phyloP scores from a whole-genome alignment of 2,113 vertebrate genomes.

The Ceyx cyanopectus region DNA sequence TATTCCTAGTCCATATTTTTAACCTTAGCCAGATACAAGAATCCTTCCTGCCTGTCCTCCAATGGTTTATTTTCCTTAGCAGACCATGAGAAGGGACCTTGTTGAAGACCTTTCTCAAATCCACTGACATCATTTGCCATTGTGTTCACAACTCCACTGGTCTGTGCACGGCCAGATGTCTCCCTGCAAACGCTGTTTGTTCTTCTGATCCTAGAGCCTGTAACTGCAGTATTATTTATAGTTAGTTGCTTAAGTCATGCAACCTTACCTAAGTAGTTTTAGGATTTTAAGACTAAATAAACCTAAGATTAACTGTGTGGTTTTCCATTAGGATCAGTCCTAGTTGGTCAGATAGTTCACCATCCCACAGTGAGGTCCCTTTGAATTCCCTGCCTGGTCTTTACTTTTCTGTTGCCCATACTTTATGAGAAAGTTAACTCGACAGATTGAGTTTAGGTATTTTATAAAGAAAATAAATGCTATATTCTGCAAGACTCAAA shows the following conservation, averaged over 20 bases:
- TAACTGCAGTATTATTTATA: background rate
- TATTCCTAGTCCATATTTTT: background rate
- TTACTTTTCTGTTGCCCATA: background rate
- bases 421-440: background rate
- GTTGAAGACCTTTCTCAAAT: background rate
- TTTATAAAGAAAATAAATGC: background rate
- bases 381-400: background rate
- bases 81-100: background rate
- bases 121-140: background rate
- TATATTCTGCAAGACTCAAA: background rate
- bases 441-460: background rate
- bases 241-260: background rate
- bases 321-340: background rate
- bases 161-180: accelerated
- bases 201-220: background rate
- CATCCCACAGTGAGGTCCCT: background rate
- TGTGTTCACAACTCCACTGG: background rate
- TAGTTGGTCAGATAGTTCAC: background rate
- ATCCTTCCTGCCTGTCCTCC: background rate
- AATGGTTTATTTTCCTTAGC: background rate
- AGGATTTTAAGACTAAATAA: background rate
- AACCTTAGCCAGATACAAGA: background rate
- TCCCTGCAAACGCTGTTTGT: accelerated
- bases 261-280: background rate
- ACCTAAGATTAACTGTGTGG: background rate